These are phyloP conservation scores for Steinernema scapterisci DNA, from an alignment of 2,888 invertebrate species.

Conservation along the genomic window DNA sequence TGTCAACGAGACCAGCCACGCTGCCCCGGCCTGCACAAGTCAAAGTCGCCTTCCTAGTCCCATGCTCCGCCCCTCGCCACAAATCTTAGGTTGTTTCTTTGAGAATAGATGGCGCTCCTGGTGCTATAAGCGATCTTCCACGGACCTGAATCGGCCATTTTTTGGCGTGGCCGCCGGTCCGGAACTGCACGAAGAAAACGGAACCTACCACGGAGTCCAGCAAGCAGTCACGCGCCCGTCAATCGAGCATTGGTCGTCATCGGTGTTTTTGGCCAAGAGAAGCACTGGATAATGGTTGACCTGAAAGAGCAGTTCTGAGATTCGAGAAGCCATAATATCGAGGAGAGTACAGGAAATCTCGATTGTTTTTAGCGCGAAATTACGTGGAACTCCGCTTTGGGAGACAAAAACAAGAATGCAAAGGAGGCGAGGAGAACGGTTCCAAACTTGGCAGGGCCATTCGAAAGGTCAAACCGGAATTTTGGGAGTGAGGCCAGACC, in stretches of 20 bases:
- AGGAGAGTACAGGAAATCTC: no score
- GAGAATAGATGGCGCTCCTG: no score
- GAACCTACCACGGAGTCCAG: constrained; percentile 27
- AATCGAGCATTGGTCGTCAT: not conserved
- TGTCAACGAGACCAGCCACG: not conserved
- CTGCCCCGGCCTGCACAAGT: not conserved
- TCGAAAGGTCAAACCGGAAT: no score
- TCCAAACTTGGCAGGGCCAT: no score
- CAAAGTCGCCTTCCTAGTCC: not conserved
- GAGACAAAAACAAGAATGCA: no score
- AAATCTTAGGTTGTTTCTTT: not conserved
- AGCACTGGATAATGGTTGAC: constrained; percentile 28
- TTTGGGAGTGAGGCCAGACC: no score
- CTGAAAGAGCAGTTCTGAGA: constrained; percentile 1
- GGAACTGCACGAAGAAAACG: not conserved
- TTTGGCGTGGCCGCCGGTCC: not conserved
- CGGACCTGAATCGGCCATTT: not conserved
- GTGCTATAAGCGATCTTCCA: no score
- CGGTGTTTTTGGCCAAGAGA: not conserved
- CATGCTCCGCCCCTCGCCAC: not conserved
- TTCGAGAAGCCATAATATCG: no score
- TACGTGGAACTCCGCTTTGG: no score
- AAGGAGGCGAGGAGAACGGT: no score
- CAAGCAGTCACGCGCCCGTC: constrained; percentile 21
- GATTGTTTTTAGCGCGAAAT: no score